Conservation (phyloP, 2,113 vertebrate genomes). For the Ptychochromis oligacanthus region DNA sequence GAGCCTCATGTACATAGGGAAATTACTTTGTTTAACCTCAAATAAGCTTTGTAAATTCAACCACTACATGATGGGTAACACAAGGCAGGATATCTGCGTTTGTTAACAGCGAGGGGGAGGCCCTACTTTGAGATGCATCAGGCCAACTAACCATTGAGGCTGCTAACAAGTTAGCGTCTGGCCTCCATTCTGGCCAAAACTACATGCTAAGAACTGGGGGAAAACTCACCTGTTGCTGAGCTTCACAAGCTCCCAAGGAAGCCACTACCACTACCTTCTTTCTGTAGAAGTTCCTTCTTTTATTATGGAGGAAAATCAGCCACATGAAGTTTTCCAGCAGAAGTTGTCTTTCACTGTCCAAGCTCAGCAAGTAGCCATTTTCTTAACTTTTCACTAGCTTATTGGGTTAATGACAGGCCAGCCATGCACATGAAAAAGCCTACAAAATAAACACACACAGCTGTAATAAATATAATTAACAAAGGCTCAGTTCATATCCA, state of each 20-base stretch:
- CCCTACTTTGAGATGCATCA: neutral
- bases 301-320: neutral
- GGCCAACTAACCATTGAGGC: neutral
- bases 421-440: neutral
- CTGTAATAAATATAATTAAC: neutral
- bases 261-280: neutral
- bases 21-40: neutral
- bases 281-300: neutral
- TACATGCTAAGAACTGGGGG: neutral
- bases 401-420: neutral
- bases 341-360: neutral
- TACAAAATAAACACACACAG: too few species aligned
- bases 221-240: constrained; percentile 1
- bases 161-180: neutral
- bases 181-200: neutral
- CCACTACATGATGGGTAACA: neutral
- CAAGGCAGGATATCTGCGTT: neutral
- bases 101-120: neutral
- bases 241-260: neutral
- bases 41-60: neutral
- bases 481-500: neutral
- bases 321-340: neutral
- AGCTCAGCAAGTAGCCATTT: neutral
- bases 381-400: neutral
- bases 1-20: neutral